Evolutionary conservation across 2,113 vertebrate species (phyloP), one percentile per base, ranked within the genome.

Genomic region (Machaerirhynchus nigripectus): DNA sequence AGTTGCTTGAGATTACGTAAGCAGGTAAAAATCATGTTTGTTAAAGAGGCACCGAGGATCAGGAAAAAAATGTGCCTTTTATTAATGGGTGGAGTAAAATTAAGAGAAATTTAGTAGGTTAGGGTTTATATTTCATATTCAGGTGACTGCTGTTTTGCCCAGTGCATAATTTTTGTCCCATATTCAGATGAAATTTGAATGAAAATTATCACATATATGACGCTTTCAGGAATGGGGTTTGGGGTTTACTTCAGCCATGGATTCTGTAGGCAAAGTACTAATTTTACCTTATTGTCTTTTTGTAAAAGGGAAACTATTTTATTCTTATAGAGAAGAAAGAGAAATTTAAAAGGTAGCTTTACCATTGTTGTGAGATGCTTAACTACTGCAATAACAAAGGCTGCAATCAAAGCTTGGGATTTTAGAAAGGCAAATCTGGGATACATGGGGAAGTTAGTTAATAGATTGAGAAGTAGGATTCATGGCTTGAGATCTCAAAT

Each of bases 11-110:
- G 50, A 70, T 97, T 93, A 71, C 0, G 0, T 92, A 95, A 95
- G 39, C 63, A 90, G n/a, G 59, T 85, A 95, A 90, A 90, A 93
- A 90, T 86, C 4, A 6, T 92, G 67, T 81, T 81, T 86, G 46
- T 86, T 93, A 70, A 64, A 93, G 47, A 88, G 42, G 27, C 6
- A 6, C 23, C 4, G 5, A 33, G 37, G 91, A 83, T 37, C n/a
- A 42, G 77, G 37, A 2, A 15, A 35, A 87, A 65, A 37, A 42
- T 1, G 8, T 35, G 27, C 15, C 20, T 73, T 69, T 17, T 64
- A 63, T 49, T 83, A 61, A 30, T 46, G 47, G 23, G n/a, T 80
- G 71, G 28, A 39, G 88, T 57, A 61, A 13, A 61, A 37, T 37
- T 52, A 46, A 49, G 61, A 76, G 23, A 60, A 93, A 50, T 4